A percentile compares a stretch with the other conserved stretches of the same genome.
Evolutionary conservation across 2,888 invertebrate genomes (phyloP).

Genomic region (Euplagia quadripunctaria): DNA sequence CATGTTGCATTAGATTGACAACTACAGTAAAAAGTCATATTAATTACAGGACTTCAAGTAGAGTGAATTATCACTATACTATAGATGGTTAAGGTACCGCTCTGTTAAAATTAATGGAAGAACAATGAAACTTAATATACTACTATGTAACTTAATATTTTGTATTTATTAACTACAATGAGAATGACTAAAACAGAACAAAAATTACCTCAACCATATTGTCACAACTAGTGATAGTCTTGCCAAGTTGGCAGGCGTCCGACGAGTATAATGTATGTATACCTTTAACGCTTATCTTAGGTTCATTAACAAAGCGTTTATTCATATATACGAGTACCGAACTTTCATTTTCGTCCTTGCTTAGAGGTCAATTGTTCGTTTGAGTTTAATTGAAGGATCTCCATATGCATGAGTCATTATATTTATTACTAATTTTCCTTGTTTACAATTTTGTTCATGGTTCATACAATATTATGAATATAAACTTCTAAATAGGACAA

Average conservation of each 20-base stretch:
- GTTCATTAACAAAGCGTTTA: slow-evolving; percentile 55
- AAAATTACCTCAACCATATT: slow-evolving; percentile 65
- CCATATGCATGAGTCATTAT: slow-evolving; percentile 42
- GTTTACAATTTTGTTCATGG: slow-evolving; percentile 23
- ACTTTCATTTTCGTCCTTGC: slow-evolving; percentile 51
- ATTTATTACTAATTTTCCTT: slow-evolving; percentile 46
- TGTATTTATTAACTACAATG: slow-evolving; percentile 61
- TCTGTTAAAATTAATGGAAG: slow-evolving; percentile 78
- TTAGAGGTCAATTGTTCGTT: slow-evolving; percentile 45
- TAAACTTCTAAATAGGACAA: slow-evolving; percentile 30
- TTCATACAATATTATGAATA: slow-evolving; percentile 28
- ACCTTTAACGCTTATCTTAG: slow-evolving; percentile 53
- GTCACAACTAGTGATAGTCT: slow-evolving; percentile 55
- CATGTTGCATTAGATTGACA: slow-evolving; percentile 63
- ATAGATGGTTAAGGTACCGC: slow-evolving; percentile 55
- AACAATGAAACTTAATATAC: slow-evolving; percentile 76
- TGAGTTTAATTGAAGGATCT: slow-evolving; percentile 25
- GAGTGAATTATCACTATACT: slow-evolving; percentile 40
- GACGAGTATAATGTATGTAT: slow-evolving; percentile 49
- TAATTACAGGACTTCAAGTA: slow-evolving; percentile 67
- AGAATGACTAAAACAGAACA: slow-evolving; percentile 68
- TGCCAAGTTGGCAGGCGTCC: slow-evolving; percentile 71
- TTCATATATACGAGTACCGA: slow-evolving; percentile 35
- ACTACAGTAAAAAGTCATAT: slow-evolving; percentile 58
- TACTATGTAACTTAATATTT: slow-evolving; percentile 70